phyloP scores from a whole-genome alignment of 2,113 vertebrate genomes.

The Gallinago undulata region DNA sequence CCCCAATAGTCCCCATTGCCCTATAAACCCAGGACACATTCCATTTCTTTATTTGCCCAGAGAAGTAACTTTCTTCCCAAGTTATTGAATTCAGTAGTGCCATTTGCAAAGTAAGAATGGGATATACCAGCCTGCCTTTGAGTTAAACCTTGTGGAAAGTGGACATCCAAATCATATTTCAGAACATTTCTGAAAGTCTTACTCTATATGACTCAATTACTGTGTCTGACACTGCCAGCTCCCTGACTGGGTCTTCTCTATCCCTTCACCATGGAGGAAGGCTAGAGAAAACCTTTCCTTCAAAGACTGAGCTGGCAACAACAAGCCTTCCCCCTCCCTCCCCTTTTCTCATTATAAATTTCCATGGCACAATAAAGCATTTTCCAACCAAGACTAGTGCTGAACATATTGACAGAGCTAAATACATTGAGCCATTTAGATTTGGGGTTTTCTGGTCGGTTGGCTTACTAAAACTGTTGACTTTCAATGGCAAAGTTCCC shows the following conservation, averaged over 20 bases:
- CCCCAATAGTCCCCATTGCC: neutral
- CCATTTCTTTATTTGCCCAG: neutral
- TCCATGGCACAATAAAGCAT: conserved; percentile 56
- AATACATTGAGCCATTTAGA: neutral
- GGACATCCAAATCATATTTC: neutral
- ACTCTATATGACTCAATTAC: neutral
- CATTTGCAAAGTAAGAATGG: neutral
- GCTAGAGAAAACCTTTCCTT: conserved; percentile 10
- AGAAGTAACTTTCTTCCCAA: neutral
- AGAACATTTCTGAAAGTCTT: neutral
- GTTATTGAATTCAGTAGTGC: neutral
- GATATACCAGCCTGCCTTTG: neutral
- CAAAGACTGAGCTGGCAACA: conserved; percentile 20
- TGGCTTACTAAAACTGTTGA: conserved; percentile 28
- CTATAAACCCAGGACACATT: neutral
- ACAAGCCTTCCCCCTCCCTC: neutral
- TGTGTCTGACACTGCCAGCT: neutral
- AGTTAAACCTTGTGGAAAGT: neutral
- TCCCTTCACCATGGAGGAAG: neutral
- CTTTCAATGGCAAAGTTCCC: conserved; percentile 38
- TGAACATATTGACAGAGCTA: conserved; percentile 9
- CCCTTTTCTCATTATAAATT: conserved; percentile 16
- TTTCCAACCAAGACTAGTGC: conserved; percentile 18
- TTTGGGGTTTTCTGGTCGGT: conserved; percentile 50
- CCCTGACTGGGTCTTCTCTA: neutral